phyloP scores from a whole-genome alignment of 23 tunicate genomes.

The Ciona savignyi region DNA sequence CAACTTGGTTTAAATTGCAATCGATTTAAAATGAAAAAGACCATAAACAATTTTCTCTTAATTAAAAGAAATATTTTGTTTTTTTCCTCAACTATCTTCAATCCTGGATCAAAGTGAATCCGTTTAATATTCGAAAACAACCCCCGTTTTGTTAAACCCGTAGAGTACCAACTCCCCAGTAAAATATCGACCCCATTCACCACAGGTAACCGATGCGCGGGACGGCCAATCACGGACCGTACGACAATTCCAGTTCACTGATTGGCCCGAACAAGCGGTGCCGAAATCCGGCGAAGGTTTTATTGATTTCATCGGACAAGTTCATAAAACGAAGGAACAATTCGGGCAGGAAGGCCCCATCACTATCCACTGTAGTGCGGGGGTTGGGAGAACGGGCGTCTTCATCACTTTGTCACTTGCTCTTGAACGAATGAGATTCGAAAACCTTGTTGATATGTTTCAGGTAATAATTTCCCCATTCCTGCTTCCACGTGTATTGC shows the following conservation, averaged over 20 bases:
- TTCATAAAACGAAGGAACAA: constrained; percentile 98
- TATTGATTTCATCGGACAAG: constrained; percentile 98
- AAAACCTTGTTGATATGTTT: constrained; percentile 95
- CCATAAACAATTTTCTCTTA: too few species aligned
- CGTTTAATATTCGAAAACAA: too few species aligned
- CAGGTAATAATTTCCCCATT: too few species aligned
- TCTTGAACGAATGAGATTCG: constrained; percentile 91
- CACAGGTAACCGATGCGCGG: constrained; percentile 99
- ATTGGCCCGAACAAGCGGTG: constrained; percentile 99
- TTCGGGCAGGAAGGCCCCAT: constrained; percentile 99
- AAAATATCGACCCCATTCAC: too few species aligned
- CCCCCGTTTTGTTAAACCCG: too few species aligned
- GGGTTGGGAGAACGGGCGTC: constrained; percentile 98
- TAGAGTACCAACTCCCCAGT: too few species aligned
- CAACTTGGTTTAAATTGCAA: too few species aligned
- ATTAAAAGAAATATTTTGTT: too few species aligned
- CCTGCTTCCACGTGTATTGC: too few species aligned
- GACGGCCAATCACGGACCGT: constrained; percentile 97
- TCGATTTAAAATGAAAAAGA: too few species aligned
- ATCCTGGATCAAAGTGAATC: too few species aligned
- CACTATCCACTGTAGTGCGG: constrained; percentile 98
- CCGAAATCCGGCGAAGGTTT: constrained; percentile 97
- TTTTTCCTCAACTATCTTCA: too few species aligned
- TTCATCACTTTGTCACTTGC: constrained; percentile 92
- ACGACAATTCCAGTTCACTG: constrained; percentile 97